Evolutionary conservation across 2,888 invertebrate species (phyloP).

Genomic region (Liodrosophila aerea): DNA sequence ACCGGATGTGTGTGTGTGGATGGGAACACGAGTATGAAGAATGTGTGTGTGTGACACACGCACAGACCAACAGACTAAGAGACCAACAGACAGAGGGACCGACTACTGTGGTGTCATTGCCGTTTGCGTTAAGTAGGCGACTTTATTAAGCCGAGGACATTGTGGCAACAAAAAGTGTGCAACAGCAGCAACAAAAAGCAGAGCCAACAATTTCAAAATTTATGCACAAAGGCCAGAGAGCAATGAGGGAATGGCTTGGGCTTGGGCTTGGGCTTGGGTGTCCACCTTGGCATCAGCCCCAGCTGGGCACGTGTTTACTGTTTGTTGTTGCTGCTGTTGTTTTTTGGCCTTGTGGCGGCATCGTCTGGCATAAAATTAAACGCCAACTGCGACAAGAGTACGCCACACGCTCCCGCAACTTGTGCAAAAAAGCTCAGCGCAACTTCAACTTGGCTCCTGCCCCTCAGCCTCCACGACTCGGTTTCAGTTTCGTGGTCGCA

Average conservation of each 20-base stretch:
- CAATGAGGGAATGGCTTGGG: constrained; percentile 14
- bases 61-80: constrained; percentile 17
- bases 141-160: constrained; percentile 69
- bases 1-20: constrained; percentile 52
- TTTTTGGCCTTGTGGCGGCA: constrained; percentile 56
- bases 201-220: constrained; percentile 49
- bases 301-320: constrained; percentile 57
- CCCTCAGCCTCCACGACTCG: not conserved
- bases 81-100: constrained; percentile 19
- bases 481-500: constrained; percentile 18
- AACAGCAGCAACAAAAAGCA: constrained; percentile 22
- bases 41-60: constrained; percentile 25
- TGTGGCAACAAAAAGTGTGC: constrained; percentile 54
- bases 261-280: not conserved
- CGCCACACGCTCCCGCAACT: constrained; percentile 13
- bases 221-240: constrained; percentile 41
- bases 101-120: constrained; percentile 60
- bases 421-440: constrained; percentile 9
- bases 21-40: constrained; percentile 10
- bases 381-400: constrained; percentile 43
- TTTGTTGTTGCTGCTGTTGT: not conserved
- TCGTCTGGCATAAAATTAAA: constrained; percentile 68
- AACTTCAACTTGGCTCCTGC: constrained; percentile 1
- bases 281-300: constrained; percentile 32
- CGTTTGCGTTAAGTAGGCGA: constrained; percentile 69